Conservation (phyloP, 2,113 vertebrate species). For the Odocoileus hemionus region DNA sequence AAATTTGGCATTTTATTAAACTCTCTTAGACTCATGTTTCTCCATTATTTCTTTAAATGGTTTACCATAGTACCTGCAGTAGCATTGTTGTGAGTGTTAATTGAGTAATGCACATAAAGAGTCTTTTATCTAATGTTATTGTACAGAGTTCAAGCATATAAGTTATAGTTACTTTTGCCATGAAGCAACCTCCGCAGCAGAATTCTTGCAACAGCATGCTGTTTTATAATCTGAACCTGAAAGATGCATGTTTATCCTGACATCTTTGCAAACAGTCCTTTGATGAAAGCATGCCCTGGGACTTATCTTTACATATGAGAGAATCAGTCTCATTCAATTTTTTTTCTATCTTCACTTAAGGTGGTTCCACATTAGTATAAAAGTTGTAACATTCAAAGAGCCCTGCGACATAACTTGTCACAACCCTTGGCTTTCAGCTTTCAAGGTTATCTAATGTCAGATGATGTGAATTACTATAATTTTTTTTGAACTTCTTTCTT, state of each 20-base stretch:
- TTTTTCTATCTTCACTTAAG: neutral
- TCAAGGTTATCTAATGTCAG: neutral
- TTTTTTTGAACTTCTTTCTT: neutral
- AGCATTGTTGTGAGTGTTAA: neutral
- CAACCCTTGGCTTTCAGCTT: neutral
- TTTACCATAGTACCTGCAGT: neutral
- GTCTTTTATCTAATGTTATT: neutral
- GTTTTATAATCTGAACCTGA: neutral
- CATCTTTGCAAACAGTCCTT: neutral
- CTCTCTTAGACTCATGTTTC: neutral
- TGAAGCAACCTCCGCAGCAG: neutral
- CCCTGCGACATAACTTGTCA: neutral
- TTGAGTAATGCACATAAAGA: neutral
- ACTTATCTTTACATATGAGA: neutral
- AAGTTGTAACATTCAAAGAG: neutral
- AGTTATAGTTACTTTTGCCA: neutral
- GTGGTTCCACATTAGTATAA: neutral
- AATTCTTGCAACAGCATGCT: neutral
- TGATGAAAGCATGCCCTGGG: neutral
- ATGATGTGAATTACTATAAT: neutral
- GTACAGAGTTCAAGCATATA: neutral
- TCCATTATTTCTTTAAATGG: neutral
- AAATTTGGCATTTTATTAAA: constrained; percentile 17
- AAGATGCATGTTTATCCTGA: neutral
- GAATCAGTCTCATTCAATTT: neutral